phyloP scores from a whole-genome alignment of 1,140 invertebrate genomes.

The Chrysomallon squamiferum region DNA sequence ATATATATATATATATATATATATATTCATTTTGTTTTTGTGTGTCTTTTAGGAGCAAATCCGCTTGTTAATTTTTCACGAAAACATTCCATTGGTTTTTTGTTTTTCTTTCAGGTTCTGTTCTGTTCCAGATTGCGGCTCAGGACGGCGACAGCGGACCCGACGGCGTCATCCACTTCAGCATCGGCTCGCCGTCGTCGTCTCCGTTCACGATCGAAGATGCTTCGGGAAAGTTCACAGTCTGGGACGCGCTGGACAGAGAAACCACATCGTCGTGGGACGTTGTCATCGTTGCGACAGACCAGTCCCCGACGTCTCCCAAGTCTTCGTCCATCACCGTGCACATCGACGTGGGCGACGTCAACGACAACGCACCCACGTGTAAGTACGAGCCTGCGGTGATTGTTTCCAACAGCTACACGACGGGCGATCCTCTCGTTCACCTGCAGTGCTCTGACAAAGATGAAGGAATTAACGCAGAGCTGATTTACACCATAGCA shows the following conservation, averaged over 20 bases:
- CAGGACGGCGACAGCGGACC: constrained; percentile 10
- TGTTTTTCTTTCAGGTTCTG: background rate
- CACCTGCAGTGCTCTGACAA: background rate
- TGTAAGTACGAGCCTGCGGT: constrained; percentile 10
- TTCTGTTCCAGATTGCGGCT: constrained; percentile 1
- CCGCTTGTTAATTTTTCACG: too few species aligned
- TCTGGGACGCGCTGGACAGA: constrained; percentile 5
- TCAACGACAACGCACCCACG: constrained; percentile 15
- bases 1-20: background rate
- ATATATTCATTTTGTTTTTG: background rate
- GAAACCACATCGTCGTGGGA: background rate
- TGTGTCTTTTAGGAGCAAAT: background rate
- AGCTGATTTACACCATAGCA: background rate
- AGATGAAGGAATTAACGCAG: background rate
- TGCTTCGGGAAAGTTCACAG: background rate
- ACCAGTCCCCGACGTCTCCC: constrained; percentile 9
- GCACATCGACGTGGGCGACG: constrained; percentile 2
- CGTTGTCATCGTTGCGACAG: constrained; percentile 8
- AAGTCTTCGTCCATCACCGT: background rate
- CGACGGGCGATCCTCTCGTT: background rate
- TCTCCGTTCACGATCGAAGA: constrained; percentile 12
- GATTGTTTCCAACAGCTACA: background rate
- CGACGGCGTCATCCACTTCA: constrained; percentile 13
- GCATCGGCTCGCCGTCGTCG: background rate
- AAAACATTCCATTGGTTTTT: too few species aligned